phyloP scores from a whole-genome alignment of 2,888 invertebrate species.

The Eustalomyia histrio region DNA sequence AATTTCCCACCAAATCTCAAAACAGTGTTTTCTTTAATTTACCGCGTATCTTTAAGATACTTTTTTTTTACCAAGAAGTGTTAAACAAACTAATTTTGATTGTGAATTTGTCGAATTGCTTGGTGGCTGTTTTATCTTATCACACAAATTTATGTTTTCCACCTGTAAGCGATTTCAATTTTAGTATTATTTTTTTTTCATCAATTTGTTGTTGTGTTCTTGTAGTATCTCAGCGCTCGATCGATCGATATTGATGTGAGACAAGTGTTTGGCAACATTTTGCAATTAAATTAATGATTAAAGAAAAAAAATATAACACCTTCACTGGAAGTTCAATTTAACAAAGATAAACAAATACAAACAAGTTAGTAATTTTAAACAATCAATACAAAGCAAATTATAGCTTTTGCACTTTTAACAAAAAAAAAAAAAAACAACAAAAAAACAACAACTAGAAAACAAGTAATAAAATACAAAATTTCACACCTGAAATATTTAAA shows the following conservation, averaged over 20 bases:
- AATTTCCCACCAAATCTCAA: constrained; percentile 4
- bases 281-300: constrained; percentile 29
- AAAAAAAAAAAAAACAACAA: no score
- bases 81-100: constrained; percentile 6
- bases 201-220: not conserved
- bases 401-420: not conserved
- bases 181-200: not conserved
- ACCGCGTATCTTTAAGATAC: not conserved
- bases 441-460: constrained; percentile 1
- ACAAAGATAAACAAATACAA: not conserved
- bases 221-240: not conserved
- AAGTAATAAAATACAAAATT: constrained; percentile 13
- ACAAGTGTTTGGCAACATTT: constrained; percentile 49
- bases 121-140: constrained; percentile 27
- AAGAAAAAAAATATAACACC: constrained; percentile 21
- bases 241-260: not conserved
- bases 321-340: not conserved
- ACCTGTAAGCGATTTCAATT: not conserved
- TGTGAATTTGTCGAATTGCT: not conserved
- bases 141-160: constrained; percentile 8
- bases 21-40: not conserved
- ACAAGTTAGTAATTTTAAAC: constrained; percentile 3
- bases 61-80: not conserved
- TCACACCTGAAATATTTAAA: not conserved
- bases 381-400: not conserved